These are phyloP conservation scores for Xestobium rufovillosum DNA, from an alignment of 2,888 invertebrate genomes.

Conservation along the genomic window DNA sequence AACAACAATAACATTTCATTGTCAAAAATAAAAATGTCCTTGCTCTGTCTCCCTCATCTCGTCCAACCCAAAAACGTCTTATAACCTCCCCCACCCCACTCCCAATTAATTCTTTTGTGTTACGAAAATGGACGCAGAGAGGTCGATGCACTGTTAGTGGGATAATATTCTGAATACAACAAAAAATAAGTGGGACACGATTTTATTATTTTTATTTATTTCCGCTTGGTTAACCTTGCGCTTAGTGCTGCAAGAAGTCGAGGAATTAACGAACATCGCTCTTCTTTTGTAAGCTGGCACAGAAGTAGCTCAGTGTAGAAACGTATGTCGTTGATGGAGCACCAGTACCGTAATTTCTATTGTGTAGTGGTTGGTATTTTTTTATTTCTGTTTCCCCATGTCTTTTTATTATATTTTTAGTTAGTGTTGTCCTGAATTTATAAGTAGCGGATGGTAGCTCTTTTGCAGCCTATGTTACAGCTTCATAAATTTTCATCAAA, in stretches of 20 bases:
- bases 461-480: too few relatives aligned
- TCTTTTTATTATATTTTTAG: not conserved
- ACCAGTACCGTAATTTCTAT: not conserved
- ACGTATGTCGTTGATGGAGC: not conserved
- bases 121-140: too few relatives aligned
- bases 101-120: too few relatives aligned
- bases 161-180: constrained; percentile 1
- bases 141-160: too few relatives aligned
- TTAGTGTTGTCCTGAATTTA: not conserved
- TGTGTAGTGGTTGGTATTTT: constrained; percentile 3
- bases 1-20: too few relatives aligned
- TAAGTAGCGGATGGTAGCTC: not conserved
- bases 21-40: too few relatives aligned
- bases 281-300: not conserved
- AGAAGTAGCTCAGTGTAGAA: not conserved
- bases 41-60: too few relatives aligned
- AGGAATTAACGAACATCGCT: not conserved
- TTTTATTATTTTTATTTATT: not conserved
- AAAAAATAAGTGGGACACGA: constrained; percentile 1
- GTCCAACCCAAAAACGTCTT: too few relatives aligned
- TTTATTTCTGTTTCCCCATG: constrained; percentile 2
- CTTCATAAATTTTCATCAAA: too few relatives aligned
- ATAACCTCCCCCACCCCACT: too few relatives aligned
- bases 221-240: constrained; percentile 1
- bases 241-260: too few relatives aligned